Evolutionary conservation across 2,113 vertebrate species (phyloP), one percentile per base, ranked within the genome.

Genomic region (Petrocephalus zakoni): DNA sequence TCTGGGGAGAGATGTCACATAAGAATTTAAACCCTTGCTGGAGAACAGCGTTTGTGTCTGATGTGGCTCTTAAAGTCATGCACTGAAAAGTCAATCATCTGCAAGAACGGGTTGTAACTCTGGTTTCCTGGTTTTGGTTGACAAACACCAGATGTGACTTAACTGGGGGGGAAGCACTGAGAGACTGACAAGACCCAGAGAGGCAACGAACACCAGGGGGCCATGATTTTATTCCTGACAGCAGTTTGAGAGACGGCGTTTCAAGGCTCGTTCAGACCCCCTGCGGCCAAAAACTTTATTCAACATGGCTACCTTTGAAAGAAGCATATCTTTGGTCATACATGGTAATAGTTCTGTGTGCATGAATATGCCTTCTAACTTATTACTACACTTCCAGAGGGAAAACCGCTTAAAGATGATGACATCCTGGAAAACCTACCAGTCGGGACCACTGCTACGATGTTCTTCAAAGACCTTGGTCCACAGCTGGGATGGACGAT

Each of bases 401-500:
- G 96, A 89, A 97, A 96, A 91, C 90, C 94, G 10, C 93, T 97
- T 89, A 95, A 94, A 92, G 96, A 97, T 87, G 96, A 97, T 64
- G 97, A 97, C 87, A 90, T 97, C 87, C 92, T 98, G 89, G 96
- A 97, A 92, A 95, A 93, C 83, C 95, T 98, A 47, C 96, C 96
- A 8, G 96, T 97, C 56, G 97, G 97, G 90, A 96, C 96, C 90
- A 96, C 95, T 55, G 96, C 96, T 90, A 97, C 94, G 7, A 93
- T 97, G 90, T 98, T 96, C 92, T 97, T 97, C 93, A 96, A 92
- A 95, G 97, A 98, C 92, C 95, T 97, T 29, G 96, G 97, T n/a
- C 96, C 97, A 87, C 97, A 97, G 92, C 91, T 98, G 61, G 96
- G 97, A 87, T 98, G 97, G 97, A 97, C 97, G 29, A 97, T 95